Evolutionary conservation across 1,140 invertebrate species (phyloP), one percentile per base, ranked within the genome.

Genomic region (Nephila pilipes): DNA sequence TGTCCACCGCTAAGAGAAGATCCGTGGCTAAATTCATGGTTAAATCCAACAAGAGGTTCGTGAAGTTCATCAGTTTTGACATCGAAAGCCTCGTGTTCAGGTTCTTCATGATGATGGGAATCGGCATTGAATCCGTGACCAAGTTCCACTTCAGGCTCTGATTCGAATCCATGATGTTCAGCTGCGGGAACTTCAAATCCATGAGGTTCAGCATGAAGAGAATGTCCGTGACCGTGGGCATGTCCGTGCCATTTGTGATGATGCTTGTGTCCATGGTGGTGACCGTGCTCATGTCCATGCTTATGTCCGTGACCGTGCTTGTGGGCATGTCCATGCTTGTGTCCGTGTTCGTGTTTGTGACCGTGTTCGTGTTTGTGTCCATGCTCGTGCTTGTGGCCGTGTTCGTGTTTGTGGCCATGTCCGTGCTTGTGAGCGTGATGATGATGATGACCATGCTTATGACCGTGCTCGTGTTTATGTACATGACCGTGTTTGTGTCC

Each of bases 161-260:
- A n/a, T 38, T 85, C 90, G 20, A 69, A 81, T 75, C 90, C 90
- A 57, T 92, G 90, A 57, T 57, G 80, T n/a, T 85, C 80, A 18
- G 58, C 81, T n/a, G 85, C 81, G 14, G 90, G 75, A 2, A 81
- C 36, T 32, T 81, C 90, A 16, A 92, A 85, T 69, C 90, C 90
- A 75, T 92, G 90, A 6, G 80, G 36, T n/a, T 80, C 75, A 32
- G 81, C 90, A 55, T 85, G 32, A 10, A 92, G 75, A 25, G 58
- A 32, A 20, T 92, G 90, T 32, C 90, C 90, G 8, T 92, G 90
- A 54, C 80, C 90, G 18, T 57, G 54, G 54, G 81, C 81, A 38
- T 79, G 16, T 83, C 89, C 89, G 46, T 90, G 79, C 88, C 88
- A 90, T 18, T 80, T 90, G 60, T 91, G 80, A n/a, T 91, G 79